Base-by-base conservation (phyloP, 2,797 vertebrate genomes). In the Phoebastria nigripes region DNA sequence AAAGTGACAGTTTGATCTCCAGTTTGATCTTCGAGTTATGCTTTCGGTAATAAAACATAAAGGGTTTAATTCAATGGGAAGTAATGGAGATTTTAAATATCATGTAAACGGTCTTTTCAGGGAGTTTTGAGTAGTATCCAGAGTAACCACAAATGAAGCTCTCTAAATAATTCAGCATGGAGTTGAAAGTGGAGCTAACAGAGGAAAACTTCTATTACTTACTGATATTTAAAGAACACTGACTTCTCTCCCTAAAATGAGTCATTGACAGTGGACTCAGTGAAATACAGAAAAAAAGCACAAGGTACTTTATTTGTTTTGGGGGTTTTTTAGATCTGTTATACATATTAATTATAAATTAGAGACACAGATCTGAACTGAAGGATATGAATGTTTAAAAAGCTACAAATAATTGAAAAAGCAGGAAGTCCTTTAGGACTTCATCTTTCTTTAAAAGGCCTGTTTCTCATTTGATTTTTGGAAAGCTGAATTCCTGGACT, bases 321-420 rank as follows among this genome's bases (percentile, higher is more conserved):
- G n/a, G 8, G 2, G 0, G 8, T 17, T 85, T 79, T 71, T 76
- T 46, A 55, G 20, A 55, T 49, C 9, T 83, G 47, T 93, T 93
- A 56, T 72, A 74, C 3, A 33, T 82, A 95, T 96, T 93, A 96
- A 96, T 93, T 93, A 90, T 95, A 79, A 93, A 94, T 95, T 95
- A 95, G 46, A 97, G 47, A 83, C 65, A 94, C 20, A 85, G 37
- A 96, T 87, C 72, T 89, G 62, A 96, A 96, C 42, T 78, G 47
- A 79, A 93, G 39, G 5, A 14, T 63, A 94, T 97, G 80, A 96
- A 95, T 94, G 59, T 94, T 97, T 93, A 83, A 95, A 92, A 89
- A 81, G 66, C 71, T 72, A 82, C 74, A 94, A 92, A 96, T 89
- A 96, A 97, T 94, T 96, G 72, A 95, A 96, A 95, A 92, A 89